Conservation (phyloP, 1,140 invertebrate species). For the Choristoneura fumiferana region DNA sequence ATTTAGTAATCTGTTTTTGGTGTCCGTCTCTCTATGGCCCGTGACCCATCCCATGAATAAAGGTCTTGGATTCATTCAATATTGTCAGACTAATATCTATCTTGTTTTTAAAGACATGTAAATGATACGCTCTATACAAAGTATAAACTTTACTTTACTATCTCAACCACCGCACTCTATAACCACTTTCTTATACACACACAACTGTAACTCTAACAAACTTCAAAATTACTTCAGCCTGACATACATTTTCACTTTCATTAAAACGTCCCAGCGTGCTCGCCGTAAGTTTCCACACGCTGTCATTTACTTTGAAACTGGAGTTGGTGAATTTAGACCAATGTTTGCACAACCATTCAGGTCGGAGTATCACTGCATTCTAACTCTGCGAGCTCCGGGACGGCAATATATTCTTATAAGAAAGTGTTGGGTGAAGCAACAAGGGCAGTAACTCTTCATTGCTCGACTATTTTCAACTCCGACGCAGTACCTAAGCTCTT, state of each 20-base stretch:
- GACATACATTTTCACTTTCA: conserved; percentile 6
- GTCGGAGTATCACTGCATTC: not conserved
- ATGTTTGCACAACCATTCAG: not conserved
- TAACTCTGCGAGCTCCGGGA: not conserved
- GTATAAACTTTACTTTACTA: not conserved
- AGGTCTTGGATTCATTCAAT: no score
- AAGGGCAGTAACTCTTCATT: conserved; percentile 14
- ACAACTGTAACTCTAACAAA: not conserved
- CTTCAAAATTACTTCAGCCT: not conserved
- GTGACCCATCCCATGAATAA: no score
- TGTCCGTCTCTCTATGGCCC: no score
- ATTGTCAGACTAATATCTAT: no score
- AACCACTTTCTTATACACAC: no score
- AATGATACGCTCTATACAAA: no score
- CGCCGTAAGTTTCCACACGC: not conserved
- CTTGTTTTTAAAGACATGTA: no score
- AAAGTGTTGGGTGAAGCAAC: conserved; percentile 5
- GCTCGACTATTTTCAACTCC: not conserved
- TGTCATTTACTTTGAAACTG: not conserved
- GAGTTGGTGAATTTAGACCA: not conserved
- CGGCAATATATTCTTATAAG: conserved; percentile 23
- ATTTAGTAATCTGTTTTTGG: no score
- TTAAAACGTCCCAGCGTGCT: not conserved
- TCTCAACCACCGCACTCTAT: not conserved
- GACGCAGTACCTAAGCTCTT: not conserved